Percentiles rank a stretch among this genome's conserved stretches.
Evolutionary conservation across 2,797 vertebrate genomes (phyloP).

Genomic region (Sebastes goodei): DNA sequence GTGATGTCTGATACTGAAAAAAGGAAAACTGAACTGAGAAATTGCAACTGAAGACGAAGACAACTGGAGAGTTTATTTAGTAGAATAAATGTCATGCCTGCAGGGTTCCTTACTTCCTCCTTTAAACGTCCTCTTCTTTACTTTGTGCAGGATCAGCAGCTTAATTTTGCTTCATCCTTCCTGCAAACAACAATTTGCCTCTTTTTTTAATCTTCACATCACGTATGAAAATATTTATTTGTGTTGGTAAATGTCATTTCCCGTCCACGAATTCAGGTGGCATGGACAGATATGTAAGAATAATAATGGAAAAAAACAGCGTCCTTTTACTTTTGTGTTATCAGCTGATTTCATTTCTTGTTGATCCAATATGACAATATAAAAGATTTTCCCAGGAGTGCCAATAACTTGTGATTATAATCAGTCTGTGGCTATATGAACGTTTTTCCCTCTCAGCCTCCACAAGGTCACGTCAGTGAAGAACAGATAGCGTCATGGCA

Average conservation of each 20-base stretch:
- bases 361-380: too few relatives aligned
- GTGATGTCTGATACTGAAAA: too few relatives aligned
- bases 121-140: not conserved
- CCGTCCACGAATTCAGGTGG: not conserved
- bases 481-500: too few relatives aligned
- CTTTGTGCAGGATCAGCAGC: not conserved
- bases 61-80: not conserved
- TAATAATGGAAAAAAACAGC: too few relatives aligned
- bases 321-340: too few relatives aligned
- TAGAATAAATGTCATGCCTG: not conserved
- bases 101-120: not conserved
- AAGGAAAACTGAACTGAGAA: not conserved
- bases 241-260: not conserved
- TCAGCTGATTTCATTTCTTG: too few relatives aligned
- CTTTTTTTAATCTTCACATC: not conserved
- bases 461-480: not conserved
- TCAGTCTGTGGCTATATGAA: not conserved
- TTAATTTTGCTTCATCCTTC: not conserved
- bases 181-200: not conserved
- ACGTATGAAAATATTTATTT: not conserved
- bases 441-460: not conserved
- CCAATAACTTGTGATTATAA: not conserved
- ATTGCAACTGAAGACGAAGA: not conserved
- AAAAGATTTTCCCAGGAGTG: too few relatives aligned
- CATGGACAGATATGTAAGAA: not conserved